Evolutionary conservation across 1,140 invertebrate species (phyloP).

Genomic region (Schlechtendalia chinensis): DNA sequence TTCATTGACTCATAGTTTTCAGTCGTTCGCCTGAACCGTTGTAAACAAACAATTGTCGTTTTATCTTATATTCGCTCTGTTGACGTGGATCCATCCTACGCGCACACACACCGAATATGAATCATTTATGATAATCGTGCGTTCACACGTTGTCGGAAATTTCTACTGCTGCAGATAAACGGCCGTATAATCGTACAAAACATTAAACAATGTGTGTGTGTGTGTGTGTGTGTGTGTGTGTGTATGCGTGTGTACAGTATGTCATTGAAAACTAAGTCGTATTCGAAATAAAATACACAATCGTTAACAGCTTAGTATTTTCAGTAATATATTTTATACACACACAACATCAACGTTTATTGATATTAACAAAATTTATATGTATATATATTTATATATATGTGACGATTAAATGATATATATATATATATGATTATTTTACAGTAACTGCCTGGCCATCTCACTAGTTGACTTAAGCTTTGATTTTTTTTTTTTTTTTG

Average conservation of each 20-base stretch:
- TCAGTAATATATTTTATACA: conserved; percentile 1
- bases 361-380: background rate
- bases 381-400: background rate
- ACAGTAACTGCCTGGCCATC: conserved; percentile 53
- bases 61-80: background rate
- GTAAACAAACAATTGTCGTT: too few relatives aligned
- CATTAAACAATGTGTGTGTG: conserved; percentile 37
- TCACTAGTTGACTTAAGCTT: conserved; percentile 54
- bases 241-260: background rate
- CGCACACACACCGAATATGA: conserved; percentile 10
- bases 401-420: conserved; percentile 28
- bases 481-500: too few relatives aligned
- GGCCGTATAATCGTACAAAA: conserved; percentile 51
- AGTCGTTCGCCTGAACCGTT: too few relatives aligned
- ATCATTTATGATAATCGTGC: conserved; percentile 14
- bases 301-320: conserved; percentile 31
- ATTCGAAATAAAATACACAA: too few relatives aligned
- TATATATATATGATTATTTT: conserved; percentile 14
- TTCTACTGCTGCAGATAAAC: conserved; percentile 23
- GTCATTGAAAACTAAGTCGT: background rate
- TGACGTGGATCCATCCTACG: too few relatives aligned
- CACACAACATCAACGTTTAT: background rate
- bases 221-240: conserved; percentile 16
- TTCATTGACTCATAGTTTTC: too few relatives aligned
- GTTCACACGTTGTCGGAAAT: background rate